phyloP scores from a whole-genome alignment of 2,797 vertebrate genomes.

The Rhyacichthys aspro region DNA sequence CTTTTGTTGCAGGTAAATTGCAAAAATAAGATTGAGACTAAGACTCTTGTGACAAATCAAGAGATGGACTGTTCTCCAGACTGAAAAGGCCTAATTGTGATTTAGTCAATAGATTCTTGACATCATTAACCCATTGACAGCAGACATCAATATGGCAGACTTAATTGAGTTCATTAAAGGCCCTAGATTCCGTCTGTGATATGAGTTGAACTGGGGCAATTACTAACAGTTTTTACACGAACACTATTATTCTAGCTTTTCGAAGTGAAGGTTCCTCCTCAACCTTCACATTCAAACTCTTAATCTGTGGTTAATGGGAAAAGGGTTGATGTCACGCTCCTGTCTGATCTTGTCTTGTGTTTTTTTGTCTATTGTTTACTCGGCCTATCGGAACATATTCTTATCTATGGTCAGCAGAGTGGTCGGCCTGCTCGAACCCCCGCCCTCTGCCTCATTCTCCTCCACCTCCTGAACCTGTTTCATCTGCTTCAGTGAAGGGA shows the following conservation, averaged over 20 bases:
- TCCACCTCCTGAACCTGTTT: slow-evolving; percentile 48
- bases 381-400: slow-evolving; percentile 44
- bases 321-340: not conserved
- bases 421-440: slow-evolving; percentile 23
- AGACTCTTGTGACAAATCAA: too few relatives aligned
- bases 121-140: slow-evolving; percentile 30
- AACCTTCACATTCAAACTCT: slow-evolving; percentile 6
- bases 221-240: not conserved
- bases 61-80: not conserved
- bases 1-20: not conserved
- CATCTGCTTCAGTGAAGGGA: slow-evolving; percentile 34
- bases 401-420: slow-evolving; percentile 56
- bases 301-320: slow-evolving; percentile 8
- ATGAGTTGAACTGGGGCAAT: not conserved
- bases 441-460: slow-evolving; percentile 18
- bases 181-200: not conserved
- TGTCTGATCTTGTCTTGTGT: slow-evolving; percentile 26
- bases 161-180: slow-evolving; percentile 28
- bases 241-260: not conserved
- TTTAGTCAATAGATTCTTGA: slow-evolving; percentile 21
- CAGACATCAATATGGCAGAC: slow-evolving; percentile 19
- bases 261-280: not conserved
- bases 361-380: slow-evolving; percentile 31
- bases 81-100: slow-evolving; percentile 3
- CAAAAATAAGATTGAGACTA: slow-evolving; percentile 7